phyloP scores from a whole-genome alignment of 2,113 vertebrate genomes.

The Oryzias javanicus region DNA sequence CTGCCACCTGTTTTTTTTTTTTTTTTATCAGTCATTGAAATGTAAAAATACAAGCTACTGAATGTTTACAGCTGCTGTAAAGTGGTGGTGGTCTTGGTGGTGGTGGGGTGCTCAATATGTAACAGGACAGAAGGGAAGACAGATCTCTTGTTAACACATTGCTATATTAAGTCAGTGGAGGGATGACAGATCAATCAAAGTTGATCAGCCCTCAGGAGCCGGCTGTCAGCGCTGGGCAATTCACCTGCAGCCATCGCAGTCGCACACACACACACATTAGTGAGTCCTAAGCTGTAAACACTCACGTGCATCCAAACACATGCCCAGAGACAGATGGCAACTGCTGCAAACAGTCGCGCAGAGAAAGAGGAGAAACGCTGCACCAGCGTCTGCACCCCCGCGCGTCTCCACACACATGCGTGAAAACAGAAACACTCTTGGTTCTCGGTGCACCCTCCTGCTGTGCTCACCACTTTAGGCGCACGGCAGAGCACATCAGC shows the following conservation, averaged over 20 bases:
- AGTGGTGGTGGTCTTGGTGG: neutral
- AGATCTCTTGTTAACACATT: slow-evolving; percentile 31
- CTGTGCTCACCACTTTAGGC: neutral
- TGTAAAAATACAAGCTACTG: neutral
- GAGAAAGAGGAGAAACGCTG: neutral
- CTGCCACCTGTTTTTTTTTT: no score
- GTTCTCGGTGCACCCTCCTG: neutral
- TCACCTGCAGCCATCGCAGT: slow-evolving; percentile 1
- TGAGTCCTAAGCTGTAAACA: neutral
- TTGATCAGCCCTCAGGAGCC: slow-evolving; percentile 31
- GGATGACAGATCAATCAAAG: slow-evolving; percentile 33
- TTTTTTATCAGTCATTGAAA: neutral
- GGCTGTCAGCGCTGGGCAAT: slow-evolving; percentile 40
- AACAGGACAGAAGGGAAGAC: neutral
- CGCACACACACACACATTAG: neutral
- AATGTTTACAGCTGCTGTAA: slow-evolving; percentile 13
- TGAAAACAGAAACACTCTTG: neutral
- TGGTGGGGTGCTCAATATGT: no score
- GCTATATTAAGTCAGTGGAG: slow-evolving; percentile 37
- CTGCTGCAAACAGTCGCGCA: neutral
- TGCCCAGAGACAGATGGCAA: neutral
- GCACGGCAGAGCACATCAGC: neutral
- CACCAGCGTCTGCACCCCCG: neutral
- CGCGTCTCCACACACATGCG: neutral
- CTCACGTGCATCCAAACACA: neutral